phyloP scores from a whole-genome alignment of 2,113 vertebrate genomes.

The Solea solea region DNA sequence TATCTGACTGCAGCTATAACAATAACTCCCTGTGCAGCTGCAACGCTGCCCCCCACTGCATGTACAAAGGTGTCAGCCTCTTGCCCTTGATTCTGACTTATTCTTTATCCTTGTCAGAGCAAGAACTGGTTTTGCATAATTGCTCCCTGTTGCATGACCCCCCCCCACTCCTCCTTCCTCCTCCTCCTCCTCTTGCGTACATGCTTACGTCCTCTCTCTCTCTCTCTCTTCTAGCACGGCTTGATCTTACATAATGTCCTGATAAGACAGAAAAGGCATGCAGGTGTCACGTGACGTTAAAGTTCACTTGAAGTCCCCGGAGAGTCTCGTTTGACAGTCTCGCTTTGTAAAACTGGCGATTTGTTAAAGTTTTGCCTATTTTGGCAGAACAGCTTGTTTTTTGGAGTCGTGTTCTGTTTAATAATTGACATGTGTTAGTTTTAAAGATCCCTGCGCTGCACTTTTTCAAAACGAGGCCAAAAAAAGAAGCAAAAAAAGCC shows the following conservation, averaged over 20 bases:
- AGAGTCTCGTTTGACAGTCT: slow-evolving; percentile 8
- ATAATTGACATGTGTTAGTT: slow-evolving; percentile 4
- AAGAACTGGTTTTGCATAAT: slow-evolving; percentile 58
- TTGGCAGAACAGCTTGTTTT: slow-evolving; percentile 6
- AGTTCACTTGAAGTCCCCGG: slow-evolving; percentile 34
- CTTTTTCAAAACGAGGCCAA: slow-evolving; percentile 2
- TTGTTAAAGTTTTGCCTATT: slow-evolving; percentile 8
- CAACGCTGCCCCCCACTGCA: slow-evolving; percentile 30
- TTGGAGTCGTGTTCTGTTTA: background rate
- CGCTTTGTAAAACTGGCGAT: slow-evolving; percentile 16
- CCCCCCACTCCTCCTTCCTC: background rate
- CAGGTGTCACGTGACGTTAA: slow-evolving; percentile 40
- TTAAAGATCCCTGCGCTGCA: slow-evolving; percentile 13
- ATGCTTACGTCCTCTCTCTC: background rate
- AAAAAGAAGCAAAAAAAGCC: background rate
- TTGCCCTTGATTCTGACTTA: slow-evolving; percentile 64
- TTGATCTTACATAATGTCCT: slow-evolving; percentile 57
- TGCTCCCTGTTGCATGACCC: slow-evolving; percentile 46
- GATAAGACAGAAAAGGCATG: slow-evolving; percentile 51
- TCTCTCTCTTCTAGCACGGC: slow-evolving; percentile 1
- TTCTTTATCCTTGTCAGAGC: slow-evolving; percentile 59
- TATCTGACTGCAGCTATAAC: slow-evolving; percentile 66
- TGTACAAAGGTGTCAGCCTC: slow-evolving; percentile 51
- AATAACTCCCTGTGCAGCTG: slow-evolving; percentile 33
- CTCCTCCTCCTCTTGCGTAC: background rate